These are phyloP conservation scores for Girardinus metallicus DNA, from an alignment of 2,797 vertebrate genomes.

Conservation along the genomic window DNA sequence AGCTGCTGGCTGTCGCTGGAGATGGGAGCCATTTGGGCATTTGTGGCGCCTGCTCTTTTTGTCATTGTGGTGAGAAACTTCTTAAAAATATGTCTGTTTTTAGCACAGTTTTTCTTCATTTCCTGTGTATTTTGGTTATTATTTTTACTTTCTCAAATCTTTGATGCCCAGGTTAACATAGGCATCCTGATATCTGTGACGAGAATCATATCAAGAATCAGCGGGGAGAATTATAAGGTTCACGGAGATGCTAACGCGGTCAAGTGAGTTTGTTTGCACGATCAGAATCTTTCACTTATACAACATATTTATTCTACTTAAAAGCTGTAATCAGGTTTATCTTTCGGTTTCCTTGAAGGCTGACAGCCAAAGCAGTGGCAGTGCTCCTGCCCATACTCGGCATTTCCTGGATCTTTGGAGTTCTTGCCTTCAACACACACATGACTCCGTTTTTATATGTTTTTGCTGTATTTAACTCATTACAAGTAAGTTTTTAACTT, in stretches of 20 bases:
- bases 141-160: not conserved
- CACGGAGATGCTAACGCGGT: constrained; percentile 91
- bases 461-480: constrained; percentile 94
- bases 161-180: constrained; percentile 87
- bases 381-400: constrained; percentile 95
- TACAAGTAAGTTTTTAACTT: constrained; percentile 83
- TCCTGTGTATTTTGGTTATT: not conserved
- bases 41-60: constrained; percentile 92
- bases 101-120: not conserved
- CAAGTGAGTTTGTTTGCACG: constrained; percentile 84
- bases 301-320: not conserved
- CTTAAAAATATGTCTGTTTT: not conserved
- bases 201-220: constrained; percentile 95
- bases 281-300: constrained; percentile 4
- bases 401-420: constrained; percentile 96
- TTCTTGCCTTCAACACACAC: constrained; percentile 89
- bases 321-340: not conserved
- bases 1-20: constrained; percentile 96
- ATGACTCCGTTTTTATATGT: constrained; percentile 92
- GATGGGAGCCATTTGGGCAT: constrained; percentile 94
- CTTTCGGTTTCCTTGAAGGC: constrained; percentile 72
- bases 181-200: constrained; percentile 94
- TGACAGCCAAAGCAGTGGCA: constrained; percentile 94
- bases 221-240: constrained; percentile 93
- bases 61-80: constrained; percentile 89